Conservation (phyloP, 2,113 vertebrate genomes). For the Pavo muticus region DNA sequence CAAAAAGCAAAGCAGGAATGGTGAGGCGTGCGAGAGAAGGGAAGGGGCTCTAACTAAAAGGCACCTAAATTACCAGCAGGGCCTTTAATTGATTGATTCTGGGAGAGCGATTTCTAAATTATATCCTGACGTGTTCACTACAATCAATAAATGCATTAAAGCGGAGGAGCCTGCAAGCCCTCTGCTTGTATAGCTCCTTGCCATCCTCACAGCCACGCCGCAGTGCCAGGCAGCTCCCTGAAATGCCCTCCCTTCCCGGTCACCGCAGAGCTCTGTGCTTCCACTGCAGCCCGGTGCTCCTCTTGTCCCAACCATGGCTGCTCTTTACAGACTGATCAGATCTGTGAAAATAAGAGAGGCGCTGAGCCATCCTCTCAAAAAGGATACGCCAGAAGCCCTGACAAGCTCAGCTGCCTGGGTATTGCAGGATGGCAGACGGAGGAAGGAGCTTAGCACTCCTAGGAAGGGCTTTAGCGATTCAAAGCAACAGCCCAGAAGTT, state of each 20-base stretch:
- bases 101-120: slow-evolving; percentile 62
- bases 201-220: not conserved
- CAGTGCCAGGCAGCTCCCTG: not conserved
- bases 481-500: not conserved
- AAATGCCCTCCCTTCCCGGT: not conserved
- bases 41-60: not conserved
- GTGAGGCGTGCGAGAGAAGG: not conserved
- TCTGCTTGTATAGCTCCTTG: not conserved
- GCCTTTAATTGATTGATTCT: slow-evolving; percentile 67
- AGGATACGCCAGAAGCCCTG: not conserved
- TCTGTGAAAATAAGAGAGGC: not conserved
- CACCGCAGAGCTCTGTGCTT: accelerated
- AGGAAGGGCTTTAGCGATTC: not conserved
- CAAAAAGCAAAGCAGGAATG: not conserved
- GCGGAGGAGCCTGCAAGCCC: not conserved
- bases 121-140: not conserved
- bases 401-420: not conserved
- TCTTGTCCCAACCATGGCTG: not conserved
- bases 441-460: not conserved
- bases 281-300: not conserved
- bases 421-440: not conserved
- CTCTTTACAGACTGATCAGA: not conserved
- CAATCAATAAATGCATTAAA: slow-evolving; percentile 55
- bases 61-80: not conserved
- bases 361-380: not conserved